Percentiles rank a stretch among this genome's conserved stretches.
These are phyloP conservation scores for Metacarcinus magister DNA, from an alignment of 2,888 invertebrate species.

Conservation along the genomic window DNA sequence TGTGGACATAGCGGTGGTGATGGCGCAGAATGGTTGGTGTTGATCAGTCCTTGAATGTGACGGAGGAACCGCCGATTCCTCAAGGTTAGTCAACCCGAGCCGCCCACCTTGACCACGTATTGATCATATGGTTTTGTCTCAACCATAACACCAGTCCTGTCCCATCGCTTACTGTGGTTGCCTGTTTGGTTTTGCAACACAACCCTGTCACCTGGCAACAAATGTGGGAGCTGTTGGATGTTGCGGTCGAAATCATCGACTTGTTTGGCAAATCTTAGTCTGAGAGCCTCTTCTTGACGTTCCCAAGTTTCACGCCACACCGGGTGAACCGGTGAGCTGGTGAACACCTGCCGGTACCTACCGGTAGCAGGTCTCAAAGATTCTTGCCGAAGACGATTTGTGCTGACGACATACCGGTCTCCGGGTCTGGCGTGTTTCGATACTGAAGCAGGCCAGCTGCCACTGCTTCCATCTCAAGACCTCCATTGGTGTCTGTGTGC, in stretches of 20 bases:
- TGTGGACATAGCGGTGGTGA: not conserved
- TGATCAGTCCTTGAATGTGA: constrained; percentile 28
- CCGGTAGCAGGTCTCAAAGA: constrained; percentile 56
- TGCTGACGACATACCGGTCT: constrained; percentile 50
- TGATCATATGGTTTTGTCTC: constrained; percentile 42
- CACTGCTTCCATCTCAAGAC: constrained; percentile 35
- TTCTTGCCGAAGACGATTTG: constrained; percentile 63
- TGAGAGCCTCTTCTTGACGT: constrained; percentile 36
- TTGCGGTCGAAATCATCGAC: not conserved
- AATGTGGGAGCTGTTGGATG: not conserved
- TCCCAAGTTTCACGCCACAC: constrained; percentile 56
- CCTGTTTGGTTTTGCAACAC: constrained; percentile 56
- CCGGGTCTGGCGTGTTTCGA: constrained; percentile 60
- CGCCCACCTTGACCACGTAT: constrained; percentile 47
- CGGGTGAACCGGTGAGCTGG: constrained; percentile 51
- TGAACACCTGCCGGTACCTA: constrained; percentile 60
- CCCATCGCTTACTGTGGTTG: constrained; percentile 52
- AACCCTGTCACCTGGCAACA: not conserved
- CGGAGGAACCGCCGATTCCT: constrained; percentile 55
- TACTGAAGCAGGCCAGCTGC: constrained; percentile 44
- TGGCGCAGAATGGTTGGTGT: not conserved
- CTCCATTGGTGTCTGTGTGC: not conserved
- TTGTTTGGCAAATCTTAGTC: constrained; percentile 63
- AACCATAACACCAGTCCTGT: not conserved
- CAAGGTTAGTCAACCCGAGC: constrained; percentile 36